phyloP scores from a whole-genome alignment of 2,113 vertebrate species.

The Otocyon megalotis region DNA sequence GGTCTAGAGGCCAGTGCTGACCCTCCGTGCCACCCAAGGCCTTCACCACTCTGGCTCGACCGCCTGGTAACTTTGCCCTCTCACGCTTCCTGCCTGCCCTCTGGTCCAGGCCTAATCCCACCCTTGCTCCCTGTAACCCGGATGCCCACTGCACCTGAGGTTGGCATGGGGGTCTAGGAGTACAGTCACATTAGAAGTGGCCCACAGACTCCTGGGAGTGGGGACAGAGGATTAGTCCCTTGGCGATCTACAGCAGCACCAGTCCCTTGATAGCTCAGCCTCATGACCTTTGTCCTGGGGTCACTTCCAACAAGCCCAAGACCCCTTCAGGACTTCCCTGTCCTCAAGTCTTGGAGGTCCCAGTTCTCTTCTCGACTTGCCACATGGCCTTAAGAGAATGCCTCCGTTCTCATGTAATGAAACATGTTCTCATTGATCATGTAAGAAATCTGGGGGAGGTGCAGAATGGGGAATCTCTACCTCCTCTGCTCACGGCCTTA shows the following conservation, averaged over 20 bases:
- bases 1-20: not conserved
- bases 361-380: not conserved
- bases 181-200: not conserved
- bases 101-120: not conserved
- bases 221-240: accelerated
- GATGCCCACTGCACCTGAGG: not conserved
- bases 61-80: not conserved
- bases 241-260: not conserved
- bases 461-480: not conserved
- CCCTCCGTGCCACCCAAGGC: not conserved
- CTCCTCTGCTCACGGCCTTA: not conserved
- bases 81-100: not conserved
- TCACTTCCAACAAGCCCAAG: not conserved
- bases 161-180: not conserved
- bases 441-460: not conserved
- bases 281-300: not conserved
- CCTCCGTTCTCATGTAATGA: not conserved
- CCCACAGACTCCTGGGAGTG: not conserved
- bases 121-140: not conserved
- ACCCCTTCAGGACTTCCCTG: not conserved
- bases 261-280: not conserved
- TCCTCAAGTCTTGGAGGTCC: not conserved
- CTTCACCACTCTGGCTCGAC: not conserved
- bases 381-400: not conserved
- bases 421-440: not conserved